Conservation (phyloP, 1,140 invertebrate species). For the Drosophila grimshawi region DNA sequence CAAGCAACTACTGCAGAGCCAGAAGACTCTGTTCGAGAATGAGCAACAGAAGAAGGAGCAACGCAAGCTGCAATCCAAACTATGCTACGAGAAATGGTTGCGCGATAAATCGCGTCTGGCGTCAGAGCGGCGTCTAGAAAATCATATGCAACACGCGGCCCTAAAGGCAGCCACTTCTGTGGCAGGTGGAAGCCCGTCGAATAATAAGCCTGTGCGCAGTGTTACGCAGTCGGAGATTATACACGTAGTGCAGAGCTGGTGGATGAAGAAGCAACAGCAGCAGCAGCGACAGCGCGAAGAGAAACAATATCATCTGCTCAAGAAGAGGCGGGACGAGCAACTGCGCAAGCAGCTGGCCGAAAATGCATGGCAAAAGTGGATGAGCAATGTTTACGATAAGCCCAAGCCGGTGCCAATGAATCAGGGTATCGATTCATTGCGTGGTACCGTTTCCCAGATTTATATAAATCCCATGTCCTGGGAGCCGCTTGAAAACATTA, state of each 20-base stretch:
- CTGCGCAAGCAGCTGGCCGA: slow-evolving; percentile 39
- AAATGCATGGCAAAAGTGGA: slow-evolving; percentile 56
- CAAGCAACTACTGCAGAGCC: not conserved
- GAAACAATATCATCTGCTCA: not conserved
- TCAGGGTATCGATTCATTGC: slow-evolving; percentile 63
- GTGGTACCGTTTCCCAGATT: slow-evolving; percentile 57
- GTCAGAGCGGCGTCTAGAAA: slow-evolving; percentile 20
- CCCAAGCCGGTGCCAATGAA: slow-evolving; percentile 75
- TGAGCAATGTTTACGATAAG: slow-evolving; percentile 49
- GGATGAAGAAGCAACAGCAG: slow-evolving; percentile 49
- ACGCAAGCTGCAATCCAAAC: slow-evolving; percentile 41
- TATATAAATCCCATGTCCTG: slow-evolving; percentile 63
- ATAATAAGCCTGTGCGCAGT: slow-evolving; percentile 23
- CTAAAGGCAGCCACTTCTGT: slow-evolving; percentile 1
- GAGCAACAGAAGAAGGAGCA: not conserved
- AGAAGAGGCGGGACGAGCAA: slow-evolving; percentile 32
- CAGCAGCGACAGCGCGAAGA: slow-evolving; percentile 36
- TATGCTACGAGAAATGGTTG: slow-evolving; percentile 57
- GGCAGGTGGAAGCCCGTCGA: not conserved
- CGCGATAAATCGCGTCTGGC: slow-evolving; percentile 32
- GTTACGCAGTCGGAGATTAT: slow-evolving; percentile 44
- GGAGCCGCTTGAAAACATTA: slow-evolving; percentile 8
- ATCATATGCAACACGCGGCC: slow-evolving; percentile 23
- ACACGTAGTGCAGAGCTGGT: slow-evolving; percentile 55
- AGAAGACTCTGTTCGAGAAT: slow-evolving; percentile 6